Evolutionary conservation across 2,888 invertebrate species (phyloP), one percentile per base, ranked within the genome.

Genomic region (Zaprionus lineosus): DNA sequence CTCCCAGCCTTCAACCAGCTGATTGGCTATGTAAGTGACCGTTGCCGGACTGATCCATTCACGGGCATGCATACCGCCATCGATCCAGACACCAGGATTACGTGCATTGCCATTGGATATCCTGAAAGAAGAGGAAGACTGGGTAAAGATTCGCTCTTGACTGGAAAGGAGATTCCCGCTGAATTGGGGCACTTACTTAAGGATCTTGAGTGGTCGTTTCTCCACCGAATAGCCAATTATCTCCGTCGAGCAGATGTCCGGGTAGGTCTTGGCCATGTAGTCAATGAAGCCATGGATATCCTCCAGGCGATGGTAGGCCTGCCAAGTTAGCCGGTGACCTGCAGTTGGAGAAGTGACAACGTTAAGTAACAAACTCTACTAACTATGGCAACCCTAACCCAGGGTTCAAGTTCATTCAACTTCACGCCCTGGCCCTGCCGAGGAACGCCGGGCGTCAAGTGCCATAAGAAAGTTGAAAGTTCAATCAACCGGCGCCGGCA

Each of bases 21-120:
- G 91, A 84, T 95, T 92, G 11, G 95, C 93, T 28, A 96, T 91
- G 87, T 93, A 96, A 0, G 95, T 94, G 1, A 95, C 95, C 0
- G 94, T 92, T 0, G 96, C 95, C 0, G 95, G 94, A 33, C 94
- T 94, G 78, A 96, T 95, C 96, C 96, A 98, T 91, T 98, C 98
- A 14, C 98, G 92, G 0, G 96, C 95, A 81, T 97, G 97, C 71
- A 96, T 96, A 12, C 95, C 94, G 0, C 93, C 94, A 81, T 95
- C 95, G 31, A 95, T 89, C 95, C 95, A 95, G 7, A 95, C 91
- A 0, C 93, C 93, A 0, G 91, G 90, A 62, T 93, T 94, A 3
- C 89, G 89, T 0, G 89, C 75, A 19, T 92, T 91, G 3, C 94
- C 94, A 78, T 94, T 94, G 2, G 95, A 95, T 62, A 95, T 93